Percentiles rank a stretch among this genome's conserved stretches.
These are phyloP conservation scores for Pipistrellus pipistrellus DNA, from an alignment of 2,797 vertebrate species.

Conservation along the genomic window DNA sequence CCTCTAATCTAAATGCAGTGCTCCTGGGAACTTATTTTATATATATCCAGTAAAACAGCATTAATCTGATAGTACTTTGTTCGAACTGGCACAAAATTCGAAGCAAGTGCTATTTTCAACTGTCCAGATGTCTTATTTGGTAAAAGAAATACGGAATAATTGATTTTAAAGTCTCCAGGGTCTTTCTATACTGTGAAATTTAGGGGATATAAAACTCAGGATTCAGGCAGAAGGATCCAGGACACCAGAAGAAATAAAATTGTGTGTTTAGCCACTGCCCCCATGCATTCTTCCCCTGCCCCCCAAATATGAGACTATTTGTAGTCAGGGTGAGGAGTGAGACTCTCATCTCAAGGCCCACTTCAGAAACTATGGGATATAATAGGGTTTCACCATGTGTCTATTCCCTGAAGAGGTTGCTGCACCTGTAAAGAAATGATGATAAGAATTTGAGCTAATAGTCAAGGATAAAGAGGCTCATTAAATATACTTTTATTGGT, in stretches of 20 bases:
- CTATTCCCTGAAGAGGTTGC: not conserved
- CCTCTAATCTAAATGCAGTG: constrained; percentile 44
- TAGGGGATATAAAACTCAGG: not conserved
- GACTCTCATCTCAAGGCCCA: not conserved
- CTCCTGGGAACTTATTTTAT: constrained; percentile 46
- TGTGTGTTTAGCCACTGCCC: not conserved
- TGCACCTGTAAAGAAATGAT: not conserved
- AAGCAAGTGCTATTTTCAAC: constrained; percentile 51
- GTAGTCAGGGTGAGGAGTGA: not conserved
- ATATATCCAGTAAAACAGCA: constrained; percentile 45
- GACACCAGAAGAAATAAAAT: not conserved
- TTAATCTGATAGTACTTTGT: constrained; percentile 66
- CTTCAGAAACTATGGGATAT: not conserved
- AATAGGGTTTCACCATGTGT: not conserved
- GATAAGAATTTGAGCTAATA: not conserved
- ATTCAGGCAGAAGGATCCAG: not conserved
- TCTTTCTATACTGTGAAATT: constrained; percentile 20
- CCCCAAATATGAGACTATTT: not conserved
- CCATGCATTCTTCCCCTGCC: not conserved
- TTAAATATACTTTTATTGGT: too few relatives aligned
- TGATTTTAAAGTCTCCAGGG: constrained; percentile 23
- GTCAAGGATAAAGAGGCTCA: not conserved
- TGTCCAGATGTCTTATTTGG: constrained; percentile 57
- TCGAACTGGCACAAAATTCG: constrained; percentile 54
- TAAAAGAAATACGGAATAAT: constrained; percentile 39